Base-by-base conservation (phyloP, 2,888 invertebrate species). In the Taphrorychus bicolor region DNA sequence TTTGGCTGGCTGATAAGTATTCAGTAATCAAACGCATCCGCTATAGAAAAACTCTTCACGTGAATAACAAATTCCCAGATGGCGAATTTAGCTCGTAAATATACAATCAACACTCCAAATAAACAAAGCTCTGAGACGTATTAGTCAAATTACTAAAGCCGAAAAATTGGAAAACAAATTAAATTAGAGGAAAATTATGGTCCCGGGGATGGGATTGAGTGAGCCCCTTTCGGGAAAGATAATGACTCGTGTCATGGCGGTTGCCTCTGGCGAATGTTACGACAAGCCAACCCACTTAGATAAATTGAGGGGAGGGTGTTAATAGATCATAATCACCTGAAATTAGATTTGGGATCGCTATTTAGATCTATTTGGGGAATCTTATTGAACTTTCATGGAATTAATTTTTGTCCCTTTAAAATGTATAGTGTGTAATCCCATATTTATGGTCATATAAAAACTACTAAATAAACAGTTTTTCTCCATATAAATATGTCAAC, bases 311-410 rank as follows among this genome's bases (percentile, higher is more conserved):
- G 71, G 72, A 66, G 70, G 65, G 56, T 54, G 45, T 62, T 69
- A 73, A 70, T 66, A 59, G 62, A 74, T 74, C 70, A 75, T 74
- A 72, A 73, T 73, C 70, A 67, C 61, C 65, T 60, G 52, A 69
- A 72, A 73, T 73, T 68, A 67, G 69, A 69, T 66, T 66, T 61
- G 49, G 45, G 32, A 53, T 40, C 42, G 51, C 40, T 56, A 66
- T 61, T 66, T 61, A 54, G 52, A 52, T 52, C 21, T 52, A 18
- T 21, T 18, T 52, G 17, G 16, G 11, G 52, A 19, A 9, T n/a
- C 4, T 18, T n/a, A 18, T 18, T 18, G 14, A 45, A 11, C 14
- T 7, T n/a, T 17, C 45, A 3, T 45, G 1, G 18, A 61, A 53
- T 61, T 61, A 53, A 53, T 42, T 21, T 19, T 23, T 17, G 53